Percentiles rank a stretch among this genome's conserved stretches.
phyloP scores from a whole-genome alignment of 2,888 invertebrate species.

The Phragmatobia fuliginosa region DNA sequence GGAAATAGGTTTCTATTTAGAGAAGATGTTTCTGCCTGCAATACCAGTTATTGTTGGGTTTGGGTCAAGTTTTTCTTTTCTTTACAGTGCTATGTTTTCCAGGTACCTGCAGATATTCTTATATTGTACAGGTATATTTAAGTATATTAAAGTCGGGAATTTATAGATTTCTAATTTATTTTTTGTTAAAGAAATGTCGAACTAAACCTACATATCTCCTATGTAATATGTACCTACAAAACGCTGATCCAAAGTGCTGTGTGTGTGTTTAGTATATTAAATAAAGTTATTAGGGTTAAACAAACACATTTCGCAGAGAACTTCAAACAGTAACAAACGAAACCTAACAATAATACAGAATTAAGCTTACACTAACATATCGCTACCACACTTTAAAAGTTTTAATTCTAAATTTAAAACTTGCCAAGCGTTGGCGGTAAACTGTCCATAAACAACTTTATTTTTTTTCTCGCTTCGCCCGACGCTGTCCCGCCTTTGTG shows the following conservation, averaged over 20 bases:
- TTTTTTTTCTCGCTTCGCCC: constrained; percentile 72
- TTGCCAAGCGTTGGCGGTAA: constrained; percentile 80
- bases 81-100: no score
- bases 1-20: no score
- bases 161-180: not conserved
- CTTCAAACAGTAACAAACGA: constrained; percentile 3
- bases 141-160: not conserved
- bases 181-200: not conserved
- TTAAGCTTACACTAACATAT: constrained; percentile 38
- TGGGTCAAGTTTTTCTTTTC: no score
- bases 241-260: not conserved
- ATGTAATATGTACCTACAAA: no score
- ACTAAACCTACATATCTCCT: not conserved
- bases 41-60: no score
- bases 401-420: constrained; percentile 80
- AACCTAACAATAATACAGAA: constrained; percentile 33
- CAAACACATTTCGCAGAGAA: not conserved
- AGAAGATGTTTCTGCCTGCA: no score
- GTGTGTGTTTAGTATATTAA: no score
- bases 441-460: constrained; percentile 82
- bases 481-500: constrained; percentile 77
- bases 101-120: no score
- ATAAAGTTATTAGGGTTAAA: not conserved
- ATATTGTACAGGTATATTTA: no score
- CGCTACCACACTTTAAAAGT: constrained; percentile 57